These are phyloP conservation scores for Monochamus alternatus DNA, from an alignment of 2,888 invertebrate genomes.

Conservation along the genomic window DNA sequence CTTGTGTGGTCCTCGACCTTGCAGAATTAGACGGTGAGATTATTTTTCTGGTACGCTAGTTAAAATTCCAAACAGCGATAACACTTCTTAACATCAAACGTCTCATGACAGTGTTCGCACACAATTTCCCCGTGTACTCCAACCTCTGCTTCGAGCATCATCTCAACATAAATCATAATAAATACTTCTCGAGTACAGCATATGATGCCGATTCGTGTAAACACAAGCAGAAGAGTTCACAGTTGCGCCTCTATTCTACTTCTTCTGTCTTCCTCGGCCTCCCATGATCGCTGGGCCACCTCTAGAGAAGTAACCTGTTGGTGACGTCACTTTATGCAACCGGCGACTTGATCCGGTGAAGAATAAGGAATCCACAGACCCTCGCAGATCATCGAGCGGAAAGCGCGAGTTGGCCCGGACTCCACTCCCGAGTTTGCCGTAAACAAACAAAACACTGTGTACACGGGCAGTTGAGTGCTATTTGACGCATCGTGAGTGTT, in stretches of 20 bases:
- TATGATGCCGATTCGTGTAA: slow-evolving; percentile 44
- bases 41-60: background rate
- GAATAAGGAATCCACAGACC: slow-evolving; percentile 43
- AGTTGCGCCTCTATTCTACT: slow-evolving; percentile 44
- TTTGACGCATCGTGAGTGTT: slow-evolving; percentile 34
- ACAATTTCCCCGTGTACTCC: background rate
- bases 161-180: slow-evolving; percentile 42
- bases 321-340: slow-evolving; percentile 64
- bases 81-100: background rate
- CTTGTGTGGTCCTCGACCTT: background rate
- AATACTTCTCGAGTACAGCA: slow-evolving; percentile 32
- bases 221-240: slow-evolving; percentile 47
- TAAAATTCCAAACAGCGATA: background rate
- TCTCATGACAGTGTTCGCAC: slow-evolving; percentile 2
- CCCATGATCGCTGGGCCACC: slow-evolving; percentile 66
- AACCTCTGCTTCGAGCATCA: slow-evolving; percentile 13
- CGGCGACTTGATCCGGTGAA: slow-evolving; percentile 45
- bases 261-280: slow-evolving; percentile 55
- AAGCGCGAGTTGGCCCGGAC: slow-evolving; percentile 29
- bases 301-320: slow-evolving; percentile 66
- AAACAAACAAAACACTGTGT: slow-evolving; percentile 20
- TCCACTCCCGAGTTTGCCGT: slow-evolving; percentile 10
- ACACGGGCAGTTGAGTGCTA: slow-evolving; percentile 23
- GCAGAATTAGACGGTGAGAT: background rate
- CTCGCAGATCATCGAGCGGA: slow-evolving; percentile 39